These are phyloP conservation scores for Streptopelia turtur DNA, from an alignment of 2,797 vertebrate species.

Conservation along the genomic window DNA sequence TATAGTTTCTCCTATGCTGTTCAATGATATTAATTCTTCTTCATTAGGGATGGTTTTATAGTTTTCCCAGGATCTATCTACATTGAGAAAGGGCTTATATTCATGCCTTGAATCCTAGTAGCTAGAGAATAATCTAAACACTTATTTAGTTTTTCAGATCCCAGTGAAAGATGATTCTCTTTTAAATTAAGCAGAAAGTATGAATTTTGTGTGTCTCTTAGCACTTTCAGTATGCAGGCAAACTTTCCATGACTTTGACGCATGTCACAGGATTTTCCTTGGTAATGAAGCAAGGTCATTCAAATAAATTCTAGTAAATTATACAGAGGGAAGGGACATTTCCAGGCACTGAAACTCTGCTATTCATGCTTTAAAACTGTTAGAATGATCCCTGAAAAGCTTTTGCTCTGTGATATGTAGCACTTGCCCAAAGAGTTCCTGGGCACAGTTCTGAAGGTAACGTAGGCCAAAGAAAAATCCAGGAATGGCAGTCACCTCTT, in stretches of 20 bases:
- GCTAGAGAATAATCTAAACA: background rate
- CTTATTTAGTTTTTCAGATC: background rate
- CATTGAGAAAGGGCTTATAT: background rate
- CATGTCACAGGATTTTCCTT: background rate
- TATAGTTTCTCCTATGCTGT: background rate
- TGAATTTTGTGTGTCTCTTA: background rate
- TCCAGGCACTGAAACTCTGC: background rate
- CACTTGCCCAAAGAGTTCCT: background rate
- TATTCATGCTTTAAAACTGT: background rate
- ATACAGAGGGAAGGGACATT: background rate
- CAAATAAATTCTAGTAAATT: background rate
- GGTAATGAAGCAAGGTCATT: background rate
- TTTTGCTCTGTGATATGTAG: background rate
- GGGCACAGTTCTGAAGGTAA: background rate
- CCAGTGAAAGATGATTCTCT: background rate
- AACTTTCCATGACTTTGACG: background rate
- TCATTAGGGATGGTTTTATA: background rate
- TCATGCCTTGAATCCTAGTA: background rate
- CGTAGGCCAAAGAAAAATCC: background rate
- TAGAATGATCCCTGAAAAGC: background rate
- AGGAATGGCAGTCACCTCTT: background rate
- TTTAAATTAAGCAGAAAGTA: background rate
- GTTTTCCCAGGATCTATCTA: background rate
- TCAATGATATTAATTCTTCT: background rate
- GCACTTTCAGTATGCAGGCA: background rate